A percentile compares a stretch with the other conserved stretches of the same genome.
phyloP scores from a whole-genome alignment of 1,140 invertebrate genomes.

The Galleria mellonella region DNA sequence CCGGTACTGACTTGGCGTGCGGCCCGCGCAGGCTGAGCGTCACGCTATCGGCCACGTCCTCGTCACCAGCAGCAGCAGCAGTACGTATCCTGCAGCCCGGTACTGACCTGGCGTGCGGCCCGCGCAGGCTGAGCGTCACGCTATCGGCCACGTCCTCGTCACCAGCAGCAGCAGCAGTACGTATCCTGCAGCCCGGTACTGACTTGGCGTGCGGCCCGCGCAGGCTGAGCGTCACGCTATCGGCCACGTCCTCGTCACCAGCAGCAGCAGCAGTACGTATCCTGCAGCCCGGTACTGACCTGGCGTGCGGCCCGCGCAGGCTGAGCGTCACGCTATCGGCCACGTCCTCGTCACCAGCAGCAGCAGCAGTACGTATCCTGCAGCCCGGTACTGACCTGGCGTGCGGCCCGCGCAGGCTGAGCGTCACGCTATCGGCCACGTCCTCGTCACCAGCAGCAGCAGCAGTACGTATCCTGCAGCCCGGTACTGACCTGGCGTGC shows the following conservation, averaged over 20 bases:
- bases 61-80: conserved; percentile 79
- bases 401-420: conserved; percentile 83
- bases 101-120: conserved; percentile 83
- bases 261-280: conserved; percentile 34
- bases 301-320: conserved; percentile 82
- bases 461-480: conserved; percentile 28
- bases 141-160: conserved; percentile 87
- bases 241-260: conserved; percentile 87
- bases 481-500: conserved; percentile 82
- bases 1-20: conserved; percentile 82
- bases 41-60: conserved; percentile 84
- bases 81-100: too few relatives aligned
- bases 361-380: conserved; percentile 29
- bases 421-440: conserved; percentile 80
- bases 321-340: conserved; percentile 82
- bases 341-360: conserved; percentile 85
- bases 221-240: conserved; percentile 81
- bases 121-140: conserved; percentile 81
- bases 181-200: too few relatives aligned
- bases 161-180: conserved; percentile 66
- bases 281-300: too few relatives aligned
- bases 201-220: conserved; percentile 83
- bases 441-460: conserved; percentile 81
- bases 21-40: conserved; percentile 82
- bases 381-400: too few relatives aligned